phyloP scores from a whole-genome alignment of 2,797 vertebrate genomes.

The Adelosebastes latens region DNA sequence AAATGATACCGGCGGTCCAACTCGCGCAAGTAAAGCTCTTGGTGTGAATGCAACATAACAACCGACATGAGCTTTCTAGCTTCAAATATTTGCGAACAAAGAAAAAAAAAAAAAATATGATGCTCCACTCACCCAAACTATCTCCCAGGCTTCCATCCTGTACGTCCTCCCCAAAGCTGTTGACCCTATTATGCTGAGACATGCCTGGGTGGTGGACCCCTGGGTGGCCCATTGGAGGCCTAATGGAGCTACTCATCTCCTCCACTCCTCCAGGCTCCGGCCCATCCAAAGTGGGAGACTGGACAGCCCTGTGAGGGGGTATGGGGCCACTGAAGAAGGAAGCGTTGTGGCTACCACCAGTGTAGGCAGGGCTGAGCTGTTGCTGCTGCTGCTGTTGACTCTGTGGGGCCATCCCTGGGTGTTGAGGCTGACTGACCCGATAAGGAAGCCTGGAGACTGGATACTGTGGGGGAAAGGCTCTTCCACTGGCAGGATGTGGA shows the following conservation, averaged over 20 bases:
- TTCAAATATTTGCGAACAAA: too few relatives aligned
- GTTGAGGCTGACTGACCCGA: conserved; percentile 83
- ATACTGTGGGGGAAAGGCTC: conserved; percentile 83
- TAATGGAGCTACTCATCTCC: conserved; percentile 88
- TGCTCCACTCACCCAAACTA: conserved; percentile 86
- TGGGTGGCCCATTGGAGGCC: conserved; percentile 74
- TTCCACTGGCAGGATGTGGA: conserved; percentile 83
- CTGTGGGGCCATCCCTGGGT: conserved; percentile 72
- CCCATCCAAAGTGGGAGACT: conserved; percentile 90
- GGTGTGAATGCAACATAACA: neutral
- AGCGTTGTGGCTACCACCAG: conserved; percentile 82
- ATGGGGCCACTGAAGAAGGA: conserved; percentile 90
- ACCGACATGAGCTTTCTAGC: neutral
- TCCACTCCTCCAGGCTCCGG: conserved; percentile 83
- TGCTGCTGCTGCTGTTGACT: conserved; percentile 83
- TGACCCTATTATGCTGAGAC: conserved; percentile 89
- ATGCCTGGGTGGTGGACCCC: conserved; percentile 77
- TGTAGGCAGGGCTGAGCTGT: conserved; percentile 86
- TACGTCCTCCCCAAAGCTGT: conserved; percentile 92
- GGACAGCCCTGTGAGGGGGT: conserved; percentile 86
- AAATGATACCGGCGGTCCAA: too few relatives aligned
- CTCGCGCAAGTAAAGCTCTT: too few relatives aligned
- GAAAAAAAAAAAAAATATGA: neutral
- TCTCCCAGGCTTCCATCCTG: conserved; percentile 89
- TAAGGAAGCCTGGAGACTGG: conserved; percentile 89